These are phyloP conservation scores for Manis javanica DNA, from an alignment of 2,797 vertebrate species.

Conservation along the genomic window DNA sequence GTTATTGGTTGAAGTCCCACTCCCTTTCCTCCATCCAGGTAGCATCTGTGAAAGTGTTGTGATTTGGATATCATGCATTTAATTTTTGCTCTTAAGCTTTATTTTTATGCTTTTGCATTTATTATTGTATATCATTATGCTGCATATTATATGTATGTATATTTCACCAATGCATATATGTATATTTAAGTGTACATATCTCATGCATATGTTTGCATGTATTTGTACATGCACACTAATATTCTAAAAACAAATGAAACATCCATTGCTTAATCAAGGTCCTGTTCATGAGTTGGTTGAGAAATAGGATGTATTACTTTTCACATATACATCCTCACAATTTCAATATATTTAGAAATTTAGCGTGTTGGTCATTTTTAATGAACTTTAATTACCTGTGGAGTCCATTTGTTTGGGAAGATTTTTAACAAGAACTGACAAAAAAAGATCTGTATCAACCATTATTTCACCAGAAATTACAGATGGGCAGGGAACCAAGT, in stretches of 20 bases:
- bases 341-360: constrained; percentile 8
- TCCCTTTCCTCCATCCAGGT: background rate
- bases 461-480: constrained; percentile 43
- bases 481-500: background rate
- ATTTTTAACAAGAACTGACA: background rate
- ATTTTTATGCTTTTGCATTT: background rate
- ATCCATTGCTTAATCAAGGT: background rate
- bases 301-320: constrained; percentile 1
- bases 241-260: background rate
- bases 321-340: background rate
- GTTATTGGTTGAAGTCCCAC: background rate
- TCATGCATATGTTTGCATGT: background rate
- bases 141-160: background rate
- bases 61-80: background rate
- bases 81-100: background rate
- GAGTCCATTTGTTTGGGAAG: background rate
- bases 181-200: background rate
- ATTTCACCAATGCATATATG: background rate
- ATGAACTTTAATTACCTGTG: background rate
- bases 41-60: background rate
- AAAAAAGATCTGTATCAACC: background rate
- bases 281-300: background rate
- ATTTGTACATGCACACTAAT: background rate
- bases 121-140: background rate
- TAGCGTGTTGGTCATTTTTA: background rate